Percentiles rank a stretch among this genome's conserved stretches.
These are phyloP conservation scores for Asbolus verrucosus DNA, from an alignment of 1,140 invertebrate species.

Conservation along the genomic window DNA sequence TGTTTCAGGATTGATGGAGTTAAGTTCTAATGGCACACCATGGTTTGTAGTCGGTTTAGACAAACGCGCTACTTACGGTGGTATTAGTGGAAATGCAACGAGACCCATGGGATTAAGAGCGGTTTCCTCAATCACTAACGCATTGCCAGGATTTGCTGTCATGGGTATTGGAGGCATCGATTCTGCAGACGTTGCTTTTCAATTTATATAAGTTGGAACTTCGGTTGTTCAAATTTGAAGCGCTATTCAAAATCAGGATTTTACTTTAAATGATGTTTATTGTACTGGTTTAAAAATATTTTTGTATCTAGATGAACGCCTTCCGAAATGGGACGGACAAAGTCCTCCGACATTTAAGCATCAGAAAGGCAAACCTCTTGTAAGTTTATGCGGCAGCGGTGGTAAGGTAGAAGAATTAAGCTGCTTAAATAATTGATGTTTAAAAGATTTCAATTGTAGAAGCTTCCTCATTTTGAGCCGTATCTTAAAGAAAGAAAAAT, in stretches of 20 bases:
- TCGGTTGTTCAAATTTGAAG: conserved; percentile 94
- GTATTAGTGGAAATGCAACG: conserved; percentile 95
- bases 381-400: conserved; percentile 72
- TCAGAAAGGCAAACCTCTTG: conserved; percentile 92
- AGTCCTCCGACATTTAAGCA: conserved; percentile 90
- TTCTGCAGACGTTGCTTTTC: conserved; percentile 92
- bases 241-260: conserved; percentile 98
- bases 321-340: conserved; percentile 91
- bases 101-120: conserved; percentile 92
- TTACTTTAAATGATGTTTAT: conserved; percentile 95
- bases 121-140: conserved; percentile 86
- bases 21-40: conserved; percentile 82
- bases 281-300: conserved; percentile 90
- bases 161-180: conserved; percentile 92
- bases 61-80: conserved; percentile 94
- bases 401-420: conserved; percentile 79
- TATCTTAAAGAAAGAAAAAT: conserved; percentile 82
- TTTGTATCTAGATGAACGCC: conserved; percentile 81
- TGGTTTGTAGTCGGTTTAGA: conserved; percentile 91
- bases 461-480: conserved; percentile 91
- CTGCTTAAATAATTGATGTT: too few species aligned
- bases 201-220: conserved; percentile 94
- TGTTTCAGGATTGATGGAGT: conserved; percentile 91
- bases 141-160: conserved; percentile 90
- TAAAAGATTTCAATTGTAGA: too few species aligned